phyloP scores from a whole-genome alignment of 2,797 vertebrate genomes.

The Benthosema pterotum region DNA sequence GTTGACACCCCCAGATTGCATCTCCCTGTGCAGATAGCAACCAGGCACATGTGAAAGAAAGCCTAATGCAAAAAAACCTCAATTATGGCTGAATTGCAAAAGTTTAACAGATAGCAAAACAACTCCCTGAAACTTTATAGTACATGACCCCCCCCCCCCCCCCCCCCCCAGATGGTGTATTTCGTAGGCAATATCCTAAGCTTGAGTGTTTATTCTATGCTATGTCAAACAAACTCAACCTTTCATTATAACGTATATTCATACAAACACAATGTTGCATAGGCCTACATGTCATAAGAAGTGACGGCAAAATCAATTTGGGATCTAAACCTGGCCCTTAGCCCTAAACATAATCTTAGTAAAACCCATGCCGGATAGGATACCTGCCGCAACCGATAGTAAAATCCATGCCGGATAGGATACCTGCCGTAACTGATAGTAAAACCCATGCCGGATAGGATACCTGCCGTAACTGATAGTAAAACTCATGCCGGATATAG shows the following conservation, averaged over 20 bases:
- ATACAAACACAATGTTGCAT: background rate
- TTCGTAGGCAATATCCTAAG: slow-evolving; percentile 65
- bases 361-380: too few species aligned
- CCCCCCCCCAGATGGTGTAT: slow-evolving; percentile 25
- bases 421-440: too few species aligned
- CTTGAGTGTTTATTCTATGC: slow-evolving; percentile 56
- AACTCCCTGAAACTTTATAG: background rate
- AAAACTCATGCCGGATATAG: too few species aligned
- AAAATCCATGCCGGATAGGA: too few species aligned
- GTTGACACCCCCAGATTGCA: slow-evolving; percentile 21
- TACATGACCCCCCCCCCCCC: background rate
- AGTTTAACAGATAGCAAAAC: slow-evolving; percentile 37
- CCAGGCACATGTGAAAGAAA: slow-evolving; percentile 50
- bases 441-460: too few species aligned
- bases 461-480: too few species aligned
- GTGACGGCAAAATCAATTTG: too few species aligned
- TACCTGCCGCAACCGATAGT: too few species aligned
- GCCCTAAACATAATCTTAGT: too few species aligned
- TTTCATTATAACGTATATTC: slow-evolving; percentile 61
- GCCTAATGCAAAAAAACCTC: slow-evolving; percentile 37
- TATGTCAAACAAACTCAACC: slow-evolving; percentile 56
- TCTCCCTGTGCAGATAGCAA: slow-evolving; percentile 42
- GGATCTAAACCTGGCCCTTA: too few species aligned
- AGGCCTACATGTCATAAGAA: too few species aligned
- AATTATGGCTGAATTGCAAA: slow-evolving; percentile 40